Conservation (phyloP, 2,888 invertebrate species). For the Pharmacophagus antenor region DNA sequence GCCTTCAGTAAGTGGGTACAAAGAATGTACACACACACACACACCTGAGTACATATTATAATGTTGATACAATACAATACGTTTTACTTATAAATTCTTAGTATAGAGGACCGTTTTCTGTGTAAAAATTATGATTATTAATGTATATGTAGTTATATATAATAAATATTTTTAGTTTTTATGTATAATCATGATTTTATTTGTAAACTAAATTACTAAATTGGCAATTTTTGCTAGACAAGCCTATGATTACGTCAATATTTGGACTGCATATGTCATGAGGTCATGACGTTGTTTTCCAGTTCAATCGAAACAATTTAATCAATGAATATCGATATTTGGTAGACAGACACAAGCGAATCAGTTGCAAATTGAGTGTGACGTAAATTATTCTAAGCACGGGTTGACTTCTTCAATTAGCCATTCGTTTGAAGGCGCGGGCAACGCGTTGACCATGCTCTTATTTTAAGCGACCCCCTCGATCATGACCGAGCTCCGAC, state of each 20-base stretch:
- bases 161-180: too few species aligned
- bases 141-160: too few species aligned
- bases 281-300: too few species aligned
- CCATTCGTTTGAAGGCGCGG: conserved; percentile 13
- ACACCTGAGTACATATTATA: conserved; percentile 13
- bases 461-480: conserved; percentile 30
- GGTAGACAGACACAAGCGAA: conserved; percentile 8
- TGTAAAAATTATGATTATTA: too few species aligned
- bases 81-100: not conserved
- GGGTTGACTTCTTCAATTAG: conserved; percentile 15
- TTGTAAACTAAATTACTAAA: too few species aligned
- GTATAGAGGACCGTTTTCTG: too few species aligned
- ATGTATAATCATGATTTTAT: too few species aligned
- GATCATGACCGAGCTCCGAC: conserved; percentile 26
- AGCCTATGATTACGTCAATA: too few species aligned
- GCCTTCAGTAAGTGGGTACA: not conserved
- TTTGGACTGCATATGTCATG: too few species aligned
- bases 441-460: conserved; percentile 26
- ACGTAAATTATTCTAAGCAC: conserved; percentile 22
- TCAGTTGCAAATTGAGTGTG: conserved; percentile 17
- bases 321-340: conserved; percentile 13
- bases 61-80: not conserved
- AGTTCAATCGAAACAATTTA: not conserved
- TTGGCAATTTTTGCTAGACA: too few species aligned
- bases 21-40: conserved; percentile 10